A percentile compares a stretch with the other conserved stretches of the same genome.
Conservation (phyloP, 1,140 invertebrate genomes). For the Drosophila leontia region DNA sequence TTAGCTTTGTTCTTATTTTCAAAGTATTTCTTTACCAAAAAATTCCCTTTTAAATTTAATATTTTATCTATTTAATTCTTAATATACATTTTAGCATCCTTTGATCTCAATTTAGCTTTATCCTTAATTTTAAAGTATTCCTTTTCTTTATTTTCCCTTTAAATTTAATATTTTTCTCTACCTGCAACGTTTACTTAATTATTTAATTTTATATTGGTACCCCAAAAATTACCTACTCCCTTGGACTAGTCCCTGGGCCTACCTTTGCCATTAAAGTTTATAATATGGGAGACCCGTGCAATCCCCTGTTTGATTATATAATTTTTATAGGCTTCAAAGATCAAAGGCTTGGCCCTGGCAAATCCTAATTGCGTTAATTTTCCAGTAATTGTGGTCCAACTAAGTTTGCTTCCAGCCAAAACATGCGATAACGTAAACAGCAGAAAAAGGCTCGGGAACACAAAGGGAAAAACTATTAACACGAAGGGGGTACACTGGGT, state of each 20-base stretch:
- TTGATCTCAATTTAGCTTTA: neutral
- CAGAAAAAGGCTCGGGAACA: conserved; percentile 28
- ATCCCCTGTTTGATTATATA: conserved; percentile 22
- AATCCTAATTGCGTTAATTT: conserved; percentile 78
- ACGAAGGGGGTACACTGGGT: conserved; percentile 51
- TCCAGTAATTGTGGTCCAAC: conserved; percentile 66
- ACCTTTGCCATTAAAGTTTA: conserved; percentile 11
- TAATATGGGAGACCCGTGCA: conserved; percentile 1
- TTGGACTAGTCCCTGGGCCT: neutral
- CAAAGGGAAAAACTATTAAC: conserved; percentile 71
- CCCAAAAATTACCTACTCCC: neutral
- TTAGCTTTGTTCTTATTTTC: too few species aligned
- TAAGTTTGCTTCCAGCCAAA: conserved; percentile 32
- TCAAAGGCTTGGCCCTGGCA: conserved; percentile 37
- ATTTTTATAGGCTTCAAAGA: conserved; percentile 34
- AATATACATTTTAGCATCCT: neutral
- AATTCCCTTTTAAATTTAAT: too few species aligned
- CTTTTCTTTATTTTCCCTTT: neutral
- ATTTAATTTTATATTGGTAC: conserved; percentile 2
- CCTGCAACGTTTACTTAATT: conserved; percentile 11
- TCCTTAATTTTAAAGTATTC: neutral
- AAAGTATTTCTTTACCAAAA: too few species aligned
- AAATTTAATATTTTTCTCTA: neutral
- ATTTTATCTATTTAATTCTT: neutral
- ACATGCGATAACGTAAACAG: conserved; percentile 67